phyloP scores from a whole-genome alignment of 37 sponge, comb jelly and placozoan genomes.

The Ianthella basta region DNA sequence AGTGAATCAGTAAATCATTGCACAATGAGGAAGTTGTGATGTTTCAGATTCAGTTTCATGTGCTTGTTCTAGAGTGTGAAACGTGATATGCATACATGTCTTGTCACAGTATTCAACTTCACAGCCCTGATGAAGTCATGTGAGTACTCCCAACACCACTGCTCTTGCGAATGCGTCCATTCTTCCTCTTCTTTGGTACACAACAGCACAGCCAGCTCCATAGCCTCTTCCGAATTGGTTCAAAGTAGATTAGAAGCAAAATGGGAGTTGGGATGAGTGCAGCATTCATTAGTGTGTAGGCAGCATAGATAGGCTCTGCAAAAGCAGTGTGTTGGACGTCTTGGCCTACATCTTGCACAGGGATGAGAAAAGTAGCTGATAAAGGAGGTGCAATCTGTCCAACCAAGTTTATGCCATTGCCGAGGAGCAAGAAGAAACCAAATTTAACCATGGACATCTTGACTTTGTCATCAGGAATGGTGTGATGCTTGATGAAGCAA shows the following conservation, averaged over 20 bases:
- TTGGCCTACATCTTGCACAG: background rate
- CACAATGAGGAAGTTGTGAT: no score
- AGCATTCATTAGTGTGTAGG: background rate
- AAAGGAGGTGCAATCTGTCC: slow-evolving; percentile 1
- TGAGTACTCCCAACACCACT: no score
- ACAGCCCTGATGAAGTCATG: no score
- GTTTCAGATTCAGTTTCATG: no score
- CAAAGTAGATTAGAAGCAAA: background rate
- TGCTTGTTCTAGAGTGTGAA: no score
- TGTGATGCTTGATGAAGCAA: background rate
- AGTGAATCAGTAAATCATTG: no score
- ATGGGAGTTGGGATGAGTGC: background rate
- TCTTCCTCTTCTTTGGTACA: no score
- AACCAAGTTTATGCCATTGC: background rate
- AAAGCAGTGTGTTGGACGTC: background rate
- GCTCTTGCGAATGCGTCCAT: no score
- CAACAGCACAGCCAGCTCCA: no score
- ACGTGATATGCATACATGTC: no score
- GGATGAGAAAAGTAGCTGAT: background rate
- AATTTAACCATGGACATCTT: slow-evolving; percentile 6
- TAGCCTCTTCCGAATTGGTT: no score
- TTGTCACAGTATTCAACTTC: no score
- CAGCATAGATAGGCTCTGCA: background rate
- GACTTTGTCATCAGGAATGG: background rate
- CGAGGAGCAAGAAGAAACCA: background rate